Percentiles rank a stretch among this genome's conserved stretches.
These are phyloP conservation scores for Heliangelus exortis DNA, from an alignment of 2,797 vertebrate genomes.

Conservation along the genomic window DNA sequence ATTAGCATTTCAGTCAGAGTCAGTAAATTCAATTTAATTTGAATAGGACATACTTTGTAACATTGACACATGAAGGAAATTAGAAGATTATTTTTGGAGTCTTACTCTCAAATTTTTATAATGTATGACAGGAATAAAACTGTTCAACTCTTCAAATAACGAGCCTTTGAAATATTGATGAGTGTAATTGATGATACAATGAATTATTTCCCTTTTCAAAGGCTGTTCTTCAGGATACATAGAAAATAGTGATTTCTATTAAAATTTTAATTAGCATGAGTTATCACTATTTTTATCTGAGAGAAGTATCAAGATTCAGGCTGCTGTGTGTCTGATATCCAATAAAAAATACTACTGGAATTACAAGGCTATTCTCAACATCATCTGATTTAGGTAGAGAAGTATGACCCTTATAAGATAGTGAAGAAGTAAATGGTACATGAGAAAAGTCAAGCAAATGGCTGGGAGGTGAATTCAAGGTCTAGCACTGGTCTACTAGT, in stretches of 20 bases:
- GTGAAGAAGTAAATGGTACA: neutral
- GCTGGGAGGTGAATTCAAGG: neutral
- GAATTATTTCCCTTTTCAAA: conserved; percentile 2
- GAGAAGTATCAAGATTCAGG: neutral
- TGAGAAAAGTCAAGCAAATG: neutral
- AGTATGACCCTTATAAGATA: neutral
- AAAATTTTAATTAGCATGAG: neutral
- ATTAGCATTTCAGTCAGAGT: neutral
- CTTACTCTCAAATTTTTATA: conserved; percentile 15
- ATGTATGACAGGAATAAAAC: conserved; percentile 35
- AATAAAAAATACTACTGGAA: neutral
- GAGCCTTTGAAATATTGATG: conserved; percentile 47
- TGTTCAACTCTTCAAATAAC: conserved; percentile 6
- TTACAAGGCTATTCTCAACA: neutral
- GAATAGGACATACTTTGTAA: neutral
- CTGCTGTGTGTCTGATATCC: neutral
- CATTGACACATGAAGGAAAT: conserved; percentile 24
- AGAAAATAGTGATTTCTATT: neutral
- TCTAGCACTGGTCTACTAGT: neutral
- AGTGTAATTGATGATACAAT: neutral
- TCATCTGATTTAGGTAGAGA: neutral
- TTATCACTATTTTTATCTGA: neutral
- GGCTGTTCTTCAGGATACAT: neutral
- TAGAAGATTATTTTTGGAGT: conserved; percentile 34
- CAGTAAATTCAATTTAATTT: conserved; percentile 10